A percentile compares a stretch with the other conserved stretches of the same genome.
Conservation (phyloP, 2,888 invertebrate species). For the Melipona beecheii region DNA sequence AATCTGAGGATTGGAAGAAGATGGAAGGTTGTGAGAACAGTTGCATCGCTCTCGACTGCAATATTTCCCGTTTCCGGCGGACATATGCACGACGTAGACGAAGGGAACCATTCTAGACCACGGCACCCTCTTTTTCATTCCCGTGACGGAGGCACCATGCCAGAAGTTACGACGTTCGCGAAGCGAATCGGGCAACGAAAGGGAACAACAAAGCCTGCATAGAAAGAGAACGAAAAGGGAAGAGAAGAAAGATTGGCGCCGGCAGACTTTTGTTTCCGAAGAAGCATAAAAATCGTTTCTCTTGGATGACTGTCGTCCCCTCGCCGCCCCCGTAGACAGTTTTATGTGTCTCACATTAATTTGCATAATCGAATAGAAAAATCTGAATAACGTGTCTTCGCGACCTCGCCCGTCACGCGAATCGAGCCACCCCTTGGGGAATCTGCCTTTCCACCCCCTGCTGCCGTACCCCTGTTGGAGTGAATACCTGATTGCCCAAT, state of each 20-base stretch:
- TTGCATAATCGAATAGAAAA: slow-evolving; percentile 83
- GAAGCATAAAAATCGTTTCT: slow-evolving; percentile 80
- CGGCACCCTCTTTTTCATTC: slow-evolving; percentile 25
- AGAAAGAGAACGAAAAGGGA: slow-evolving; percentile 42
- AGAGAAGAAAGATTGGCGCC: slow-evolving; percentile 76
- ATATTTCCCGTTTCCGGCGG: slow-evolving; percentile 71
- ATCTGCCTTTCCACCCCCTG: slow-evolving; percentile 21
- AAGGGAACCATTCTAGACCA: slow-evolving; percentile 56
- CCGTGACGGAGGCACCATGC: slow-evolving; percentile 54
- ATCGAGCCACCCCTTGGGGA: slow-evolving; percentile 10
- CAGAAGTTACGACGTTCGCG: slow-evolving; percentile 67
- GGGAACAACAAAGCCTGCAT: slow-evolving; percentile 39
- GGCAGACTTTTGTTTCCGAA: slow-evolving; percentile 81
- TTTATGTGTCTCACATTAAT: slow-evolving; percentile 83
- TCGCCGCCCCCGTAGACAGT: slow-evolving; percentile 75
- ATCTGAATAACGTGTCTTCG: slow-evolving; percentile 79
- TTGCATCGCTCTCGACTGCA: slow-evolving; percentile 40
- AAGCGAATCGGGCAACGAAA: slow-evolving; percentile 39
- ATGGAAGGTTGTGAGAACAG: background rate
- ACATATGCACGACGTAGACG: slow-evolving; percentile 70
- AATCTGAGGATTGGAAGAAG: background rate
- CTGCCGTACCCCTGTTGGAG: background rate
- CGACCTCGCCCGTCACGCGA: slow-evolving; percentile 59
- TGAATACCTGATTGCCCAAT: slow-evolving; percentile 59
- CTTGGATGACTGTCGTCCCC: slow-evolving; percentile 8